These are phyloP conservation scores for Temnothorax ravouxi DNA, from an alignment of 2,888 invertebrate genomes.

Conservation along the genomic window DNA sequence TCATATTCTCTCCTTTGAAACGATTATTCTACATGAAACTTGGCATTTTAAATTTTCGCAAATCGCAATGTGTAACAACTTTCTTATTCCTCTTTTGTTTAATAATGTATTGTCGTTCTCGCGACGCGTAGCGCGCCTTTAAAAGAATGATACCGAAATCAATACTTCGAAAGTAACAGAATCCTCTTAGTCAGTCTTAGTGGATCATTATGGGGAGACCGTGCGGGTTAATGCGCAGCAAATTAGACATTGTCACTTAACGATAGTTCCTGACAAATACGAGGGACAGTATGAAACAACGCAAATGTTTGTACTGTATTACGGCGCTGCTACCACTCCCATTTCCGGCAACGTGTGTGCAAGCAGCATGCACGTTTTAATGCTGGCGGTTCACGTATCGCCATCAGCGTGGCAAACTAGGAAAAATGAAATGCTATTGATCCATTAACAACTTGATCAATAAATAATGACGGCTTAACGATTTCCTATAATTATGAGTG, in stretches of 20 bases:
- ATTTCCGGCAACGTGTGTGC: conserved; percentile 66
- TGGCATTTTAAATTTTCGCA: conserved; percentile 57
- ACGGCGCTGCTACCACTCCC: conserved; percentile 66
- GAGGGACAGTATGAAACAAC: conserved; percentile 66
- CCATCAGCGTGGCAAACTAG: conserved; percentile 27
- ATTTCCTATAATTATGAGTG: conserved; percentile 45
- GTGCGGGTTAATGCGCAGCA: conserved; percentile 41
- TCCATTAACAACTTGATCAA: conserved; percentile 36
- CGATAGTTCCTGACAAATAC: conserved; percentile 77
- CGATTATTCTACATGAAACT: conserved; percentile 56
- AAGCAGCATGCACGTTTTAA: conserved; percentile 50
- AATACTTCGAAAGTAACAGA: not conserved
- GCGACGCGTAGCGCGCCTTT: not conserved
- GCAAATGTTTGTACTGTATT: conserved; percentile 76
- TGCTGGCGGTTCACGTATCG: conserved; percentile 29
- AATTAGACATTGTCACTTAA: conserved; percentile 63
- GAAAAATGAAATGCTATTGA: conserved; percentile 47
- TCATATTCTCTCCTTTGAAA: not conserved
- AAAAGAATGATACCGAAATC: conserved; percentile 11
- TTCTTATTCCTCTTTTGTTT: conserved; percentile 8
- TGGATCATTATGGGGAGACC: conserved; percentile 21
- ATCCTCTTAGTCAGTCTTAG: conserved; percentile 23
- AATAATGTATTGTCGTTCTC: not conserved
- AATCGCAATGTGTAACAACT: too few relatives aligned
- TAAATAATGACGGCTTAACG: conserved; percentile 52